Evolutionary conservation across 1,140 invertebrate genomes (phyloP).

Genomic region (Glomeris maerens): DNA sequence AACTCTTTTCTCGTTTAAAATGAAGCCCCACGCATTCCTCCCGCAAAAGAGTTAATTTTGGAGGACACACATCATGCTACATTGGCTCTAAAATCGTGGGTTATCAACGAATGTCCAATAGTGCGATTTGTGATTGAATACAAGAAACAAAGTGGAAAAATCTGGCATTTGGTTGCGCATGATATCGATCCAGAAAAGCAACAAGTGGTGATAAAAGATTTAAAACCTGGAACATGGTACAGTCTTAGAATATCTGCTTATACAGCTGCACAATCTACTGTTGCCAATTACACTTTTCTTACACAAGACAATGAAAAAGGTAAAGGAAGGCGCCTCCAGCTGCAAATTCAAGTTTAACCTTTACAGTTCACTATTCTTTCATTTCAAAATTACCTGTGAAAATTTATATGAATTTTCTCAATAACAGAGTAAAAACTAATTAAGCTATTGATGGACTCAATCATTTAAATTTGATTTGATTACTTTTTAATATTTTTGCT

Average conservation of each 20-base stretch:
- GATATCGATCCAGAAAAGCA: conserved; percentile 71
- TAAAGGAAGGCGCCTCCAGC: too few relatives aligned
- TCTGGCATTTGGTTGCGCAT: conserved; percentile 82
- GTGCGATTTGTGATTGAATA: conserved; percentile 47
- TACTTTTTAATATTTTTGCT: too few relatives aligned
- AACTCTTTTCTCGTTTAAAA: background rate
- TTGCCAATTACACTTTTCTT: conserved; percentile 85
- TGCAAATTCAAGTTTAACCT: too few relatives aligned
- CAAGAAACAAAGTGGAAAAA: conserved; percentile 41
- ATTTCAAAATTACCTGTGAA: too few relatives aligned
- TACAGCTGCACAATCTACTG: conserved; percentile 87
- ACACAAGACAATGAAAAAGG: conserved; percentile 86
- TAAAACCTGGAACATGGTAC: conserved; percentile 88
- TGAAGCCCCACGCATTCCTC: conserved; percentile 56
- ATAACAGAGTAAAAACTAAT: too few relatives aligned
- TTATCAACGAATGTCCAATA: conserved; percentile 54
- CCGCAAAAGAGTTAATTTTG: conserved; percentile 68
- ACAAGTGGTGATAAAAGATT: conserved; percentile 75
- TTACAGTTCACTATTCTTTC: too few relatives aligned
- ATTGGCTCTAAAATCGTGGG: conserved; percentile 65
- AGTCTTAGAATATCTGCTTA: conserved; percentile 75
- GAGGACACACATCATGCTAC: conserved; percentile 44
- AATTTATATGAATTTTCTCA: too few relatives aligned
- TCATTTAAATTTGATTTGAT: too few relatives aligned
- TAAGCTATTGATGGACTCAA: too few relatives aligned